Percentiles rank a stretch among this genome's conserved stretches.
Evolutionary conservation across 2,888 invertebrate species (phyloP).

Genomic region (Tetrapedia diversipes): DNA sequence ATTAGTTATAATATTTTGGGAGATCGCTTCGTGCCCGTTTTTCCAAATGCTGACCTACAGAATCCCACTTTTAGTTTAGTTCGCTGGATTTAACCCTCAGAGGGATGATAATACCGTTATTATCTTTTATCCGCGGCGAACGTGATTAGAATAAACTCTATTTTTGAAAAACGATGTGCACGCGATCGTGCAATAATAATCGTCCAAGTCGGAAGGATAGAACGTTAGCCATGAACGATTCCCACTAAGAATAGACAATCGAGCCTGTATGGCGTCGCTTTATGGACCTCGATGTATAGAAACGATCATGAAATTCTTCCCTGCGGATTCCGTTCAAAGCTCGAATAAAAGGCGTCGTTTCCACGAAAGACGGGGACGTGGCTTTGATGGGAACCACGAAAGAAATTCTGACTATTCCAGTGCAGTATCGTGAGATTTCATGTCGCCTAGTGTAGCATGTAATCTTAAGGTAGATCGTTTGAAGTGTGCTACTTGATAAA

Average conservation of each 20-base stretch:
- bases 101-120: too few species aligned
- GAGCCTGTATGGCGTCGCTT: slow-evolving; percentile 26
- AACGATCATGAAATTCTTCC: slow-evolving; percentile 29
- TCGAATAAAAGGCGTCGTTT: not conserved
- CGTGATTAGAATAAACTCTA: slow-evolving; percentile 70
- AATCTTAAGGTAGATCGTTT: not conserved
- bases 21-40: too few species aligned
- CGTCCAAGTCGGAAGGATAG: not conserved
- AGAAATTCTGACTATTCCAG: slow-evolving; percentile 2
- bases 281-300: slow-evolving; percentile 14
- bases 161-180: slow-evolving; percentile 21
- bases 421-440: slow-evolving; percentile 25
- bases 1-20: too few species aligned
- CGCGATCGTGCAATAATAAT: slow-evolving; percentile 40
- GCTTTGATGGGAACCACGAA: slow-evolving; percentile 15
- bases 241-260: slow-evolving; percentile 27
- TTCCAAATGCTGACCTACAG: too few species aligned
- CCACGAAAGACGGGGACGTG: not conserved
- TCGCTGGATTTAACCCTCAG: too few species aligned
- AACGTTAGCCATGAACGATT: slow-evolving; percentile 23
- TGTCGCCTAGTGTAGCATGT: not conserved
- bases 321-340: not conserved
- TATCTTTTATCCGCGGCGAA: slow-evolving; percentile 24
- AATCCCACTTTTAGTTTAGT: too few species aligned
- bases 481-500: not conserved